A percentile compares a stretch with the other conserved stretches of the same genome.
phyloP scores from a whole-genome alignment of 2,797 vertebrate genomes.

The Lepilemur ruficaudatus region DNA sequence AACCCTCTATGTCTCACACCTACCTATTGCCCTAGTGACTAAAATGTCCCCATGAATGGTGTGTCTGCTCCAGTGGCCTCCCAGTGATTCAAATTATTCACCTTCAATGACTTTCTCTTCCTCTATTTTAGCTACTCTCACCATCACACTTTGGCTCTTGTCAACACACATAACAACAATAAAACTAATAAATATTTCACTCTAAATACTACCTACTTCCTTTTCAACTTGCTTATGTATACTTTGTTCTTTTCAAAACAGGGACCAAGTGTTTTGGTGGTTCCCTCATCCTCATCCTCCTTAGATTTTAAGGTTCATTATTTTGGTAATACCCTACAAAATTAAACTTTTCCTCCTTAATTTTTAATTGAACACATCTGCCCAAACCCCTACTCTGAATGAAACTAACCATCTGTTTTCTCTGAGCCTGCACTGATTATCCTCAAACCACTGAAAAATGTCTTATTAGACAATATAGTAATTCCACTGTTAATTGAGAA shows the following conservation, averaged over 20 bases:
- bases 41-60: background rate
- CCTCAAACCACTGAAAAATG: background rate
- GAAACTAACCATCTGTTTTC: constrained; percentile 34
- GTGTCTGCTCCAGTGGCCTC: background rate
- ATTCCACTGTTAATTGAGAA: background rate
- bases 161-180: background rate
- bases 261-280: background rate
- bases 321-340: background rate
- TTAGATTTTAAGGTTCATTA: background rate
- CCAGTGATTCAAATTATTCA: background rate
- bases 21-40: background rate
- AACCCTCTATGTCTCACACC: background rate
- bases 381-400: background rate
- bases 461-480: background rate
- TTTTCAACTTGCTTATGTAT: background rate
- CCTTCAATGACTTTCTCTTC: background rate
- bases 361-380: constrained; percentile 40
- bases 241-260: background rate
- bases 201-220: background rate
- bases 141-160: background rate
- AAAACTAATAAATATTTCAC: background rate
- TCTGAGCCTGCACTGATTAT: background rate
- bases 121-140: background rate
- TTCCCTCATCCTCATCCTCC: background rate
- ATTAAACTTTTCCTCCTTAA: background rate